Evolutionary conservation across 2,113 vertebrate genomes (phyloP).

Genomic region (Perca schrenkii): DNA sequence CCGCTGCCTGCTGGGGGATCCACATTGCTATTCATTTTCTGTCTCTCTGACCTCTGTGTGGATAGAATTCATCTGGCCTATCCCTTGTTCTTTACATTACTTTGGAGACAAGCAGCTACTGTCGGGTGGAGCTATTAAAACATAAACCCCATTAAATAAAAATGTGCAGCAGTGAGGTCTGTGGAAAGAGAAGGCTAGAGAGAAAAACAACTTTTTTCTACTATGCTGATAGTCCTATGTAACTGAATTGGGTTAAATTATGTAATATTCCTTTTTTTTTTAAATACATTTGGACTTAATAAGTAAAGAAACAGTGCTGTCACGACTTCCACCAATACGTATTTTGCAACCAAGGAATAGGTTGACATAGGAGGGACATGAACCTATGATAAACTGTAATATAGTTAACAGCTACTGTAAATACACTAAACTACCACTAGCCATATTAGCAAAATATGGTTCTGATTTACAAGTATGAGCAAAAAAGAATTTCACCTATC

Average conservation of each 20-base stretch:
- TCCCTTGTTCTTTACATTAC: slow-evolving; percentile 78
- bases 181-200: slow-evolving; percentile 39
- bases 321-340: background rate
- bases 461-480: too few species aligned
- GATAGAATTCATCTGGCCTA: slow-evolving; percentile 91
- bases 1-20: slow-evolving; percentile 91
- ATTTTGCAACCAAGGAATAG: too few species aligned
- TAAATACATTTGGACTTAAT: background rate
- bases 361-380: background rate
- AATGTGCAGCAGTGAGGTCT: slow-evolving; percentile 63
- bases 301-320: background rate
- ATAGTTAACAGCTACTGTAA: background rate
- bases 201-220: slow-evolving; percentile 29
- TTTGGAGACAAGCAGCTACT: slow-evolving; percentile 81
- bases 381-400: background rate
- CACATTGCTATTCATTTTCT: slow-evolving; percentile 94
- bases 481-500: background rate
- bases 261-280: too few species aligned
- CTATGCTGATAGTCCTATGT: background rate
- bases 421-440: background rate
- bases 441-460: background rate
- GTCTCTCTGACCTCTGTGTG: slow-evolving; percentile 93
- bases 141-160: slow-evolving; percentile 84
- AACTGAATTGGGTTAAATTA: slow-evolving; percentile 13
- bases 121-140: slow-evolving; percentile 89